These are phyloP conservation scores for Xylota sylvarum DNA, from an alignment of 2,888 invertebrate genomes.

Conservation along the genomic window DNA sequence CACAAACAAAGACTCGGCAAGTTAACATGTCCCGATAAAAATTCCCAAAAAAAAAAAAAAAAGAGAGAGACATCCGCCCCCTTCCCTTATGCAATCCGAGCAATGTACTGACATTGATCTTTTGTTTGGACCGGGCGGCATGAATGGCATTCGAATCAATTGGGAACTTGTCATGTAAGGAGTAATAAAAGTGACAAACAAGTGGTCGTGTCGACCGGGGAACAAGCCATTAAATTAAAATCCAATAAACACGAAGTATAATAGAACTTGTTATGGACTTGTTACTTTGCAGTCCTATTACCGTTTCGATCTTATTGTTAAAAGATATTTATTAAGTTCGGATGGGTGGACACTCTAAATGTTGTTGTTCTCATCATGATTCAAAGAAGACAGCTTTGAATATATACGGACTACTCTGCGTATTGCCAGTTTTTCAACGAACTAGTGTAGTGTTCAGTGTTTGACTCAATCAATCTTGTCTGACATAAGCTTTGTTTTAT, in stretches of 20 bases:
- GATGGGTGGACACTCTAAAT: too few relatives aligned
- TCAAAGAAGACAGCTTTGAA: too few relatives aligned
- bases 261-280: conserved; percentile 28
- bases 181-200: conserved; percentile 75
- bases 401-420: too few relatives aligned
- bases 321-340: conserved; percentile 38
- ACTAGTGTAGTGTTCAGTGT: too few relatives aligned
- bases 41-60: conserved; percentile 28
- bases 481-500: background rate
- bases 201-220: conserved; percentile 54
- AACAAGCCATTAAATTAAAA: conserved; percentile 74
- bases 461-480: background rate
- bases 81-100: conserved; percentile 38
- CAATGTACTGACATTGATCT: conserved; percentile 66
- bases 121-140: conserved; percentile 56
- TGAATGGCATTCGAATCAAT: conserved; percentile 62
- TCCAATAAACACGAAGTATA: conserved; percentile 56
- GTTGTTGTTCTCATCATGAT: too few relatives aligned
- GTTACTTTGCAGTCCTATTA: conserved; percentile 40
- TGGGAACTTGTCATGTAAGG: conserved; percentile 64
- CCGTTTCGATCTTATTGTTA: conserved; percentile 31
- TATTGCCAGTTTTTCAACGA: too few relatives aligned
- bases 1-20: conserved; percentile 57
- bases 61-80: conserved; percentile 28
- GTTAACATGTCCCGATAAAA: conserved; percentile 48